Evolutionary conservation across 2,888 invertebrate genomes (phyloP), one percentile per base, ranked within the genome.

Genomic region (Drymonia ruficornis): DNA sequence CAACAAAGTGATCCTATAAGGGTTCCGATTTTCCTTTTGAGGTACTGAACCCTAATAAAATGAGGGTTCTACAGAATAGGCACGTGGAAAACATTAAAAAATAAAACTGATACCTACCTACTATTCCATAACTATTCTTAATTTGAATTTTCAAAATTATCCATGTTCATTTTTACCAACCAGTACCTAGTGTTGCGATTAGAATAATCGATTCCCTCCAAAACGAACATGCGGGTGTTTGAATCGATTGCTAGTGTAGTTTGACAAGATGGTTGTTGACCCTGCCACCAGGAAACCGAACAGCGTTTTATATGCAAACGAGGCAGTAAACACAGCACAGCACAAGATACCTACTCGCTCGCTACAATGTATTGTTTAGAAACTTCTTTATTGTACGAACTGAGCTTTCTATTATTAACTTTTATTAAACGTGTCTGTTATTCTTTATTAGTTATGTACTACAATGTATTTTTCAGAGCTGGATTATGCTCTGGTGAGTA

Each of bases 181-280:
- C n/a, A n/a, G n/a, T n/a, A n/a, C n/a, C n/a, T n/a, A 0, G 18
- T 1, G 18, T 11, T 44, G 18, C n/a, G n/a, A 44, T 50, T 19
- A 44, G 4, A 44, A 44, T 44, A 44, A 50, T 50, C 34, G 43
- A 44, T 34, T 46, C 18, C 28, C 31, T 6, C 9, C 50, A 53
- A 61, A 54, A 55, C 53, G 42, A 59, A 54, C 52, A 67, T 65
- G 59, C 59, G 62, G 67, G 67, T 61, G 43, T 23, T 52, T 23
- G 48, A 56, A 64, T 57, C 56, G 55, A 50, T 23, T 16, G 23
- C 15, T 8, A 9, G 13, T 23, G 44, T 13, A 44, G 28, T 44
- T 13, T 9, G 19, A 44, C 19, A 46, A 46, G n/a, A 29, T 46
- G 47, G 9, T 46, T 42, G 28, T 51, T 46, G 53, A 42, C 53